Evolutionary conservation across 2,888 invertebrate species (phyloP).

Genomic region (Spicauda simplicius): DNA sequence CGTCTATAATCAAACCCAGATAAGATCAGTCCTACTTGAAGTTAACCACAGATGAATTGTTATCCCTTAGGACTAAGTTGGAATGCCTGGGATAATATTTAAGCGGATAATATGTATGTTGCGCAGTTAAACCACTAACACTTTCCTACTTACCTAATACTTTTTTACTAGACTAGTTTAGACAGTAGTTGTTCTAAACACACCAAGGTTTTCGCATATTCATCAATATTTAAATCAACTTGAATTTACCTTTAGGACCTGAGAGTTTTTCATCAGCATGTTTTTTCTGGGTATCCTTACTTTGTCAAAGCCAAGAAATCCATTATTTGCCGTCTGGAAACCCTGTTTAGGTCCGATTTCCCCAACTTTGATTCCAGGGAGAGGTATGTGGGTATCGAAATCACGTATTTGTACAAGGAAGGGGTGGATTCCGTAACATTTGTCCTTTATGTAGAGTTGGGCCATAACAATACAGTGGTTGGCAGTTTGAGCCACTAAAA

Average conservation of each 20-base stretch:
- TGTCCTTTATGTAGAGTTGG: conserved; percentile 90
- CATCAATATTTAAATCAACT: neutral
- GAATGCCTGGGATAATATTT: no score
- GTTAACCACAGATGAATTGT: no score
- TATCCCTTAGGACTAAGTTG: no score
- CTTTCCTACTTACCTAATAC: no score
- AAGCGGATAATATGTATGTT: no score
- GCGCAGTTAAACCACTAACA: no score
- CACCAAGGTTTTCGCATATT: no score
- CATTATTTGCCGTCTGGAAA: conserved; percentile 94
- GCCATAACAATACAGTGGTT: conserved; percentile 96
- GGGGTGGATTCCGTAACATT: conserved; percentile 92
- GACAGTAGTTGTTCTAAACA: no score
- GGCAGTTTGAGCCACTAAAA: conserved; percentile 92
- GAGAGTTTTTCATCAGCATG: conserved; percentile 95
- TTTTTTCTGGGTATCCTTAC: conserved; percentile 91
- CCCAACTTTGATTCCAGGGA: conserved; percentile 93
- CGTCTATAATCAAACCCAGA: no score
- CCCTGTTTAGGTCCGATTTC: conserved; percentile 96
- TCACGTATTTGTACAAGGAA: conserved; percentile 95
- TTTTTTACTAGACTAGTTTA: no score
- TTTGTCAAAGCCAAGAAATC: conserved; percentile 92
- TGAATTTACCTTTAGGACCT: conserved; percentile 79
- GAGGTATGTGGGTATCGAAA: conserved; percentile 90
- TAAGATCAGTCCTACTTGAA: no score